Conservation (phyloP, 2,113 vertebrate genomes). For the Zeus faber region DNA sequence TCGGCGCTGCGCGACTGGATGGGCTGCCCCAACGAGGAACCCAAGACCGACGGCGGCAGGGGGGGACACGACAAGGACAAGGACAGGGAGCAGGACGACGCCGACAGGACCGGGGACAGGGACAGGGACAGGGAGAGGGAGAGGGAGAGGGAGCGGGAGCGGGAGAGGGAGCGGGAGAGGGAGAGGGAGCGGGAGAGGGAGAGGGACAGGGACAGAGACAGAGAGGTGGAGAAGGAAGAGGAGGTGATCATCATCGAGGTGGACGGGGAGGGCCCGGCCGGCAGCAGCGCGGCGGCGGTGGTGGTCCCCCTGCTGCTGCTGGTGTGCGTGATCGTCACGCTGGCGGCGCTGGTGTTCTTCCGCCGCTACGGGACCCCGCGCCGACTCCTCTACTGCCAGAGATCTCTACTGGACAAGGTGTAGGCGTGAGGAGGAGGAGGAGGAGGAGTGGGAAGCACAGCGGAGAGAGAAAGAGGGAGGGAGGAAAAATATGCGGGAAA, state of each 20-base stretch:
- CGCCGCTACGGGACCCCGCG: slow-evolving; percentile 84
- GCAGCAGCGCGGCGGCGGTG: slow-evolving; percentile 63
- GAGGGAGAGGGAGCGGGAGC: neutral
- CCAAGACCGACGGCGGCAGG: slow-evolving; percentile 63
- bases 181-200: slow-evolving; percentile 36
- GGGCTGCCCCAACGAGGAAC: slow-evolving; percentile 79
- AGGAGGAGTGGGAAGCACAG: neutral
- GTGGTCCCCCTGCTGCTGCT: slow-evolving; percentile 82
- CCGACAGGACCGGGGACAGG: neutral
- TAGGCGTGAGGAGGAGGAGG: slow-evolving; percentile 55
- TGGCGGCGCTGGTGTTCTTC: slow-evolving; percentile 82
- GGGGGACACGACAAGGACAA: slow-evolving; percentile 45
- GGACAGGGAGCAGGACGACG: slow-evolving; percentile 21
- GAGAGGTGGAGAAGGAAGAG: slow-evolving; percentile 15
- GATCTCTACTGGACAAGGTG: slow-evolving; percentile 89
- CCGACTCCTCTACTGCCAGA: slow-evolving; percentile 86
- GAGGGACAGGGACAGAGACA: slow-evolving; percentile 23
- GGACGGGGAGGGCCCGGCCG: slow-evolving; percentile 43
- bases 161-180: slow-evolving; percentile 25
- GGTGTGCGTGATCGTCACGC: slow-evolving; percentile 77
- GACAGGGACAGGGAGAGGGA: slow-evolving; percentile 15
- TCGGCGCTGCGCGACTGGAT: slow-evolving; percentile 87
- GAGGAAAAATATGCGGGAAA: slow-evolving; percentile 24
- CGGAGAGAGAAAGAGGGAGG: neutral
- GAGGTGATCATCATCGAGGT: slow-evolving; percentile 85